A percentile compares a stretch with the other conserved stretches of the same genome.
phyloP scores from a whole-genome alignment of 2,113 vertebrate species.

The Cettia cetti region DNA sequence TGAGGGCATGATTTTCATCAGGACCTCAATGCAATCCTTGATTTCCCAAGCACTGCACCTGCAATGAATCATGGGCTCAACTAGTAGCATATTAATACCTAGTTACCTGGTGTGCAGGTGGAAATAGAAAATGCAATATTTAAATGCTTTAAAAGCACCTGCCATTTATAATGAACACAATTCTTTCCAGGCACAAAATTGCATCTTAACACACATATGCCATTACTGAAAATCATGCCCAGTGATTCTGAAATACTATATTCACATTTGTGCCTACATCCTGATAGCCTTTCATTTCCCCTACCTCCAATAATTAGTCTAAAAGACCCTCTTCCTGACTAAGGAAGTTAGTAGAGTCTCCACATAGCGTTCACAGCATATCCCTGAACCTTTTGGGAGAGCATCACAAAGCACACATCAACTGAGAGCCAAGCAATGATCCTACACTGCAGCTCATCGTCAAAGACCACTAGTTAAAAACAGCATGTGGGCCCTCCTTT shows the following conservation, averaged over 20 bases:
- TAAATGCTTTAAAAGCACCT: conserved; percentile 59
- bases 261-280: not conserved
- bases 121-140: conserved; percentile 60
- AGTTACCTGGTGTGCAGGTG: conserved; percentile 64
- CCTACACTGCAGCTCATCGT: not conserved
- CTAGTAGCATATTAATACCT: conserved; percentile 63
- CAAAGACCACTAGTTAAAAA: not conserved
- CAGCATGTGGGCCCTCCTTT: not conserved
- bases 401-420: not conserved
- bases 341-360: not conserved
- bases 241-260: conserved; percentile 12
- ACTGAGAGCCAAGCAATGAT: not conserved
- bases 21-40: conserved; percentile 61
- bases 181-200: conserved; percentile 52
- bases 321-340: conserved; percentile 17
- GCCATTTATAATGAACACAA: conserved; percentile 56
- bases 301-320: not conserved
- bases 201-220: conserved; percentile 40
- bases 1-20: conserved; percentile 66
- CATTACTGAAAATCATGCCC: conserved; percentile 48
- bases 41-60: conserved; percentile 66
- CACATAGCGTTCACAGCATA: not conserved
- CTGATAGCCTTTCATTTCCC: conserved; percentile 1
- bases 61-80: conserved; percentile 63
- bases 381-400: not conserved